Evolutionary conservation across 2,797 vertebrate genomes (phyloP).

Genomic region (Molossus molossus): DNA sequence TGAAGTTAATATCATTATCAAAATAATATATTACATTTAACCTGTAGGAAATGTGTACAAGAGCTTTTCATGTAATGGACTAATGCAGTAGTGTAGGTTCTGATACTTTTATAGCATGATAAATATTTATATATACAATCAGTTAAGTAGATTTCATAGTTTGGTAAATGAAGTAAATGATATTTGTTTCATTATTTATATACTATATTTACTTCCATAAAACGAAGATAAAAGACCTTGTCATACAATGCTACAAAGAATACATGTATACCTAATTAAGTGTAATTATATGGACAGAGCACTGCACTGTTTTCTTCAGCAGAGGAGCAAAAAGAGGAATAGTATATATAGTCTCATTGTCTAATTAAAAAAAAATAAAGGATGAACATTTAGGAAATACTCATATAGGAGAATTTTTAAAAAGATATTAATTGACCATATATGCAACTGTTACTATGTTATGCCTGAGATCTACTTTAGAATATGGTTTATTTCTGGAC

Average conservation of each 20-base stretch:
- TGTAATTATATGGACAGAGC: not conserved
- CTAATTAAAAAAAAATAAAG: constrained; percentile 35
- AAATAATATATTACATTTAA: constrained; percentile 18
- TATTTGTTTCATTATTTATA: constrained; percentile 32
- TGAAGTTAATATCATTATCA: not conserved
- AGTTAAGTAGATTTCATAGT: not conserved
- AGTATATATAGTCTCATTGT: not conserved
- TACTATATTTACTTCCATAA: constrained; percentile 7
- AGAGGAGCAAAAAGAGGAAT: constrained; percentile 6
- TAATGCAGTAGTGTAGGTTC: not conserved
- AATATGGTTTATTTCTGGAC: constrained; percentile 13
- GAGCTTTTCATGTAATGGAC: not conserved
- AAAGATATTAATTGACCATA: not conserved
- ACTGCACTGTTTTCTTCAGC: not conserved
- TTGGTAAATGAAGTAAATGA: constrained; percentile 54
- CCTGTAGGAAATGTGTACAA: not conserved
- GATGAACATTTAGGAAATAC: constrained; percentile 27
- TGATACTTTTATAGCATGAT: not conserved
- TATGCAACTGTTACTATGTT: not conserved
- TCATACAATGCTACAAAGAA: constrained; percentile 4
- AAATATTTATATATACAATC: not conserved
- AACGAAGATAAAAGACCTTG: constrained; percentile 43
- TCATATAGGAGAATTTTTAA: not conserved
- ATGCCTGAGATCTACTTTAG: constrained; percentile 13
- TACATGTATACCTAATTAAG: not conserved